These are phyloP conservation scores for Triops longicaudatus DNA, from an alignment of 1,140 invertebrate species.

Conservation along the genomic window DNA sequence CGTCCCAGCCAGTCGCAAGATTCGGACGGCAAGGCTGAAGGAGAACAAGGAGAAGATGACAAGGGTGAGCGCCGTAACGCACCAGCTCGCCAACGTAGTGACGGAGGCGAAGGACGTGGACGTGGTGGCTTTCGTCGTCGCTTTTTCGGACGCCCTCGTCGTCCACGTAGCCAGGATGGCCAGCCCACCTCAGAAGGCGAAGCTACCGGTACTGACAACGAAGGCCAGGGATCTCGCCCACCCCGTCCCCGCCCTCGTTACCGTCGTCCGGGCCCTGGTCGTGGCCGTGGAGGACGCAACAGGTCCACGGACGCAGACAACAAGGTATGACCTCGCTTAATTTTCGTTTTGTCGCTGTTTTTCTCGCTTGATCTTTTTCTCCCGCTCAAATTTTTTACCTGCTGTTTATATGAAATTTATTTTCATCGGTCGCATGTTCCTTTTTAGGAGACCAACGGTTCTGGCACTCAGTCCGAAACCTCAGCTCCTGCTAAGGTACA, in stretches of 20 bases:
- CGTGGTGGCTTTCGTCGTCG: slow-evolving; percentile 49
- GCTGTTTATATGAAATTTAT: background rate
- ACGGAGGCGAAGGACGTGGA: slow-evolving; percentile 20
- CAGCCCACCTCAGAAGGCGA: slow-evolving; percentile 38
- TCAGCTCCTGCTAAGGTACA: slow-evolving; percentile 29
- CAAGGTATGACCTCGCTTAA: background rate
- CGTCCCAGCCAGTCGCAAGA: slow-evolving; percentile 29
- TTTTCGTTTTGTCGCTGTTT: background rate
- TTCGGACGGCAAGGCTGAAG: slow-evolving; percentile 22
- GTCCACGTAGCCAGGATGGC: slow-evolving; percentile 50
- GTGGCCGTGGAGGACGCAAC: slow-evolving; percentile 30
- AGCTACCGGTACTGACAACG: slow-evolving; percentile 27
- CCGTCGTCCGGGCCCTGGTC: slow-evolving; percentile 32
- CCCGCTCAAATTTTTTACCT: background rate
- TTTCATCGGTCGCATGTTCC: slow-evolving; percentile 18
- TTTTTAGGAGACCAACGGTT: background rate
- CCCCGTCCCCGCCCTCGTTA: slow-evolving; percentile 30
- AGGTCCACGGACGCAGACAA: slow-evolving; percentile 19
- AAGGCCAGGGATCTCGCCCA: slow-evolving; percentile 20
- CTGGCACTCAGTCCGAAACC: slow-evolving; percentile 21
- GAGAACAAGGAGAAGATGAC: background rate
- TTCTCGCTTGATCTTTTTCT: background rate
- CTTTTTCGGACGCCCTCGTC: slow-evolving; percentile 51
- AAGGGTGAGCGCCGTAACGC: slow-evolving; percentile 16
- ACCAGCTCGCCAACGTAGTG: slow-evolving; percentile 7